Evolutionary conservation across 2,888 invertebrate species (phyloP).

Genomic region (Diarsia dahlii): DNA sequence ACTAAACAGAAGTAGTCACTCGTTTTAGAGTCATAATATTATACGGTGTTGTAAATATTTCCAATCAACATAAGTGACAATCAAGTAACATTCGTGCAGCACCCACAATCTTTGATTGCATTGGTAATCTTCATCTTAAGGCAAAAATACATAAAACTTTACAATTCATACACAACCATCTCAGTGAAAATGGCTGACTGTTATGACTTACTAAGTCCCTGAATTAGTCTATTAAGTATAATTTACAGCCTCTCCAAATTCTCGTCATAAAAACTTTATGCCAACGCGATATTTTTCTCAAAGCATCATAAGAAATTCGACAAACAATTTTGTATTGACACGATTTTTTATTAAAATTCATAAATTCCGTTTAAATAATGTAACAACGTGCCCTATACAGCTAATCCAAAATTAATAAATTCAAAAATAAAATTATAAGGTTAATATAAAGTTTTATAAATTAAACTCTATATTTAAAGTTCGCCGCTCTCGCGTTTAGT

Average conservation of each 20-base stretch:
- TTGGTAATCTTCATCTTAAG: slow-evolving; percentile 10
- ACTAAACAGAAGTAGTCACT: neutral
- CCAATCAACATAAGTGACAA: neutral
- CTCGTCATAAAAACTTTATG: slow-evolving; percentile 60
- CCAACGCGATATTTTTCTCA: slow-evolving; percentile 45
- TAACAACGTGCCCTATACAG: slow-evolving; percentile 45
- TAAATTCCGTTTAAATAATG: slow-evolving; percentile 60
- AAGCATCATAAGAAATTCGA: slow-evolving; percentile 26
- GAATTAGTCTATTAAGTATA: slow-evolving; percentile 57
- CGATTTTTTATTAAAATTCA: slow-evolving; percentile 44
- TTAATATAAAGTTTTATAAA: slow-evolving; percentile 69
- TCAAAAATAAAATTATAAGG: slow-evolving; percentile 68
- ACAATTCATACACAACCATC: slow-evolving; percentile 40
- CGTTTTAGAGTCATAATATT: neutral
- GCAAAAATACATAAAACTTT: slow-evolving; percentile 39
- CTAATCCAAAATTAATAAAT: slow-evolving; percentile 63
- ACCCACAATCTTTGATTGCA: slow-evolving; percentile 9
- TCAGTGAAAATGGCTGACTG: slow-evolving; percentile 39
- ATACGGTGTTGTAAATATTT: neutral
- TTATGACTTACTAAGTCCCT: slow-evolving; percentile 55
- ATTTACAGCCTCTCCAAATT: slow-evolving; percentile 54
- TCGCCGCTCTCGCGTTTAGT: slow-evolving; percentile 67
- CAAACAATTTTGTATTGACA: slow-evolving; percentile 30
- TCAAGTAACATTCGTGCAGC: neutral
- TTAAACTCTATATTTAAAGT: slow-evolving; percentile 65